Evolutionary conservation across 1,140 invertebrate genomes (phyloP), one percentile per base, ranked within the genome.

Genomic region (Chlorops oryzae): DNA sequence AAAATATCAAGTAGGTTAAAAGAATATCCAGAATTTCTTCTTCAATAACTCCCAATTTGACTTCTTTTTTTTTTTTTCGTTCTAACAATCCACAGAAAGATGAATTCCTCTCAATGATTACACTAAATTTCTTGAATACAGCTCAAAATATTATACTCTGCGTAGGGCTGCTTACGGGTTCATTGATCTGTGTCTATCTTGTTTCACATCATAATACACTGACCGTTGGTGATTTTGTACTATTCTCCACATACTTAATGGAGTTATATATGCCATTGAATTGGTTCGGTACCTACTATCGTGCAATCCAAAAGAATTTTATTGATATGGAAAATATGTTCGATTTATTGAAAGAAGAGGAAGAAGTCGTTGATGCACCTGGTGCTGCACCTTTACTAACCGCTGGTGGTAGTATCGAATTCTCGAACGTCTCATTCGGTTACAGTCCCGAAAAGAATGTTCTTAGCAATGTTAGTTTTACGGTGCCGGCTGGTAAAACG

Each of bases 291-390:
- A 96, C 94, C n/a, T 96, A 95, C 72, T 98, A 98, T 64, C 87
- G 92, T 66, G 87, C 90, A 40, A 96, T 98, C 53, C 95, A 98
- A 65, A 92, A 92, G 70, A 92, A 94, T 66, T 98, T 99, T 66
- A 84, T 98, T 21, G 96, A 98, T 61, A 98, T 98, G 96, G 96
- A 98, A 77, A 98, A 98, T 70, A 98, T 99, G 95, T 94, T 98
- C 74, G 93, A 97, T 47, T 69, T 99, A 40, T 75, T 99, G 42
- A 81, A 85, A 42, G 88, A 94, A 70, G 80, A 88, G 21, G 80
- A 87, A 54, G 94, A 98, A 77, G 81, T 97, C 41, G 77, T 83
- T 13, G 92, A 98, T 77, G 80, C 81, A 2, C 81, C 84, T 1
- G 83, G 85, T 48, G 91, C 91, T 38, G 80, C 79, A 6, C 78